Conservation (phyloP, 2,113 vertebrate genomes). For the Cyprinodon variegatus region DNA sequence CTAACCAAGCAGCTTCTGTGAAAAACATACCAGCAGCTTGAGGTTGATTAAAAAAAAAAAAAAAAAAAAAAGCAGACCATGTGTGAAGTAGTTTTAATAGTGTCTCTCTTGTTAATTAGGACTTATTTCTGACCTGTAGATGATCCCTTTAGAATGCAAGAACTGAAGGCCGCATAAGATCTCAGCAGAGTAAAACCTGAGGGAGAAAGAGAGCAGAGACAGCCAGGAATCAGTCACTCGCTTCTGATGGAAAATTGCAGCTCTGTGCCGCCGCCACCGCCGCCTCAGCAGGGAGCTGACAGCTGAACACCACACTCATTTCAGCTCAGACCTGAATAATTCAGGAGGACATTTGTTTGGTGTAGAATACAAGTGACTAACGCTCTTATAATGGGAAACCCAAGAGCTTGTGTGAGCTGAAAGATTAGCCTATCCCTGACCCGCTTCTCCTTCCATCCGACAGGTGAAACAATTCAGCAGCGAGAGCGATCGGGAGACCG, state of each 20-base stretch:
- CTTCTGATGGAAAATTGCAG: constrained; percentile 18
- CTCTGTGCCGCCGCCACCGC: neutral
- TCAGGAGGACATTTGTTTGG: constrained; percentile 72
- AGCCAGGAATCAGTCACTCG: constrained; percentile 22
- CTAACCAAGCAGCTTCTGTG: constrained; percentile 31
- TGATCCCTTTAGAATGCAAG: constrained; percentile 93
- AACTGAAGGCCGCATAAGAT: constrained; percentile 96
- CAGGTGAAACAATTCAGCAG: constrained; percentile 35
- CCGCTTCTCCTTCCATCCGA: constrained; percentile 56
- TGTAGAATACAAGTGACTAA: constrained; percentile 66
- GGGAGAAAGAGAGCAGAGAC: constrained; percentile 41
- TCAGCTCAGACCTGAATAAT: constrained; percentile 69
- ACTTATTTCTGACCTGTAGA: constrained; percentile 88
- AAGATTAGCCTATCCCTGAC: constrained; percentile 57
- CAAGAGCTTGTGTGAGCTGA: constrained; percentile 35
- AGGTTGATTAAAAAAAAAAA: neutral
- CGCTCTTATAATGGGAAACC: constrained; percentile 64
- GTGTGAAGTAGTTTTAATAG: neutral
- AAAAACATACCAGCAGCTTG: constrained; percentile 20
- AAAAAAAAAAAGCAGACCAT: neutral
- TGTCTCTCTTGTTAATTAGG: neutral
- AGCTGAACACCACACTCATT: constrained; percentile 30
- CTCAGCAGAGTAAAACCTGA: constrained; percentile 96
- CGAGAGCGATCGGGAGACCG: constrained; percentile 12
- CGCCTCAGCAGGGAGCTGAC: constrained; percentile 19